phyloP scores from a whole-genome alignment of 2,888 invertebrate species.

The Pristionchus maxplancki region DNA sequence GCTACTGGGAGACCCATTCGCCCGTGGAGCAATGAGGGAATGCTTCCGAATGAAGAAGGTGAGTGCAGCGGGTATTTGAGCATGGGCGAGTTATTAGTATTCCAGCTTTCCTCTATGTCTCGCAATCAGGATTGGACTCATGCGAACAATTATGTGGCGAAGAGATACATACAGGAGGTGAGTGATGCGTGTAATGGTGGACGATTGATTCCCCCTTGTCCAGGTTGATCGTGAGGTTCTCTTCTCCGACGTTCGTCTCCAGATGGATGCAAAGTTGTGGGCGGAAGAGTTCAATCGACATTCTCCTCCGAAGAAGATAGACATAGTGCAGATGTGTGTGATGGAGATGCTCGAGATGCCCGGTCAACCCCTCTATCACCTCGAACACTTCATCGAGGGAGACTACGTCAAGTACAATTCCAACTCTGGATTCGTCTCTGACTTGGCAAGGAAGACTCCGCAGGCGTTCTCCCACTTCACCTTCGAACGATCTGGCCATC shows the following conservation, averaged over 20 bases:
- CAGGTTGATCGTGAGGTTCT: slow-evolving; percentile 79
- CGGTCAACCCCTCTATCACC: slow-evolving; percentile 80
- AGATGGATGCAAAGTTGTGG: slow-evolving; percentile 83
- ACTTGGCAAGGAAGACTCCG: slow-evolving; percentile 80
- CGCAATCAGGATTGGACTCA: slow-evolving; percentile 80
- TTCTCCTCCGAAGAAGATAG: slow-evolving; percentile 83
- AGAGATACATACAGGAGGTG: slow-evolving; percentile 78
- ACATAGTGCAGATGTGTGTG: slow-evolving; percentile 82
- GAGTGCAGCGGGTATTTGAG: background rate
- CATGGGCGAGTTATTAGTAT: slow-evolving; percentile 68
- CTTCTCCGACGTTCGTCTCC: slow-evolving; percentile 82
- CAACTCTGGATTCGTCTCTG: slow-evolving; percentile 82
- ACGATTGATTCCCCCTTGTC: slow-evolving; percentile 72
- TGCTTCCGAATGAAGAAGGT: slow-evolving; percentile 81
- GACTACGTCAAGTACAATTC: slow-evolving; percentile 83
- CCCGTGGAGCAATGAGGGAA: slow-evolving; percentile 82
- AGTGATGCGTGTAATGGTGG: slow-evolving; percentile 52
- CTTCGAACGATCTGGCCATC: slow-evolving; percentile 82
- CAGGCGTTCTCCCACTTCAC: slow-evolving; percentile 82
- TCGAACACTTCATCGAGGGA: slow-evolving; percentile 82
- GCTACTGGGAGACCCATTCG: slow-evolving; percentile 79
- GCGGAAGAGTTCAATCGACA: slow-evolving; percentile 82
- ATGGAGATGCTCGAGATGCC: slow-evolving; percentile 80
- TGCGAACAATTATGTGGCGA: slow-evolving; percentile 82
- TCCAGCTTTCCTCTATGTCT: slow-evolving; percentile 74